Evolutionary conservation across 2,797 vertebrate species (phyloP), one percentile per base, ranked within the genome.

Genomic region (Acrocephalus scirpaceus): DNA sequence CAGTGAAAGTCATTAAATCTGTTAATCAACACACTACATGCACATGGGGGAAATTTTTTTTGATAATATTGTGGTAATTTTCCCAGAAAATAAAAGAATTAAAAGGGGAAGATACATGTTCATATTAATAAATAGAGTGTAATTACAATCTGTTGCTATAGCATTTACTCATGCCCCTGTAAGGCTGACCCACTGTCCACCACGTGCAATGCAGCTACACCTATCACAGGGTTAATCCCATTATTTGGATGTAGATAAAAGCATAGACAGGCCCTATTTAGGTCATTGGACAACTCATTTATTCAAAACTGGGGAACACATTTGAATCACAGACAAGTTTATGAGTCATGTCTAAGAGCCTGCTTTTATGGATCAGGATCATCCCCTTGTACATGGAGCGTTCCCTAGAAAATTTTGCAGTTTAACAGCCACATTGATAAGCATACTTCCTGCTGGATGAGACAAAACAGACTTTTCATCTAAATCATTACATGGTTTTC

Each of bases 371-470:
- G 74, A 75, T 72, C 86, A 73, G 66, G n/a, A 62, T 82, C 80
- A 71, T 60, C 57, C 64, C 18, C 66, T 88, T 56, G 42, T 36
- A 67, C 8, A 17, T 8, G 19, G 42, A 94, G 23, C 0, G 0
- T 10, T 88, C 61, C 67, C 69, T 76, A 78, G 60, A 92, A 96
- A 94, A 94, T 47, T 13, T 13, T 0, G 0, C 27, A 44, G 30
- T 90, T 92, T 81, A 93, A 54, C 27, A 69, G 44, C 17, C 54
- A 47, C 80, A 51, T 86, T 86, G 92, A 96, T 93, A 96, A 94
- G 58, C 88, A 84, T 54, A 65, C 57, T 83, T 95, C 88, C 92
- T 93, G 61, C 48, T 88, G 48, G n/a, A 93, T 86, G 45, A 84
- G 50, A 84, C 58, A 94, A 93, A 91, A 74, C 57, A 95, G 76